Percentiles rank a stretch among this genome's conserved stretches.
Conservation (phyloP, 2,888 invertebrate genomes). For the Catocala nupta region DNA sequence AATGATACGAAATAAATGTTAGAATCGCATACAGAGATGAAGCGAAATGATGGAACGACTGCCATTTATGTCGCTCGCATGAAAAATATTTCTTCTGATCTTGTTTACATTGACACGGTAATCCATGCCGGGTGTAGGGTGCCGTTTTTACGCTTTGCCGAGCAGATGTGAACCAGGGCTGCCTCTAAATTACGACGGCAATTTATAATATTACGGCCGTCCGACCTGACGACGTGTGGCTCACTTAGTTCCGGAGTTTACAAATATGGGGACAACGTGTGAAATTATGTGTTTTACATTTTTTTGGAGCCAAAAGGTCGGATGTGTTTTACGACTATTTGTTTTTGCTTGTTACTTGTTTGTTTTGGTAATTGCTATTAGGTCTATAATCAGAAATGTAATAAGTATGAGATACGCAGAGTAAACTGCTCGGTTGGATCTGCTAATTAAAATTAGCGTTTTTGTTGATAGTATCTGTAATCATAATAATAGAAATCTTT, state of each 20-base stretch:
- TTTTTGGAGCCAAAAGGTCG: conserved; percentile 22
- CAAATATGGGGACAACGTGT: conserved; percentile 38
- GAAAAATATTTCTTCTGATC: conserved; percentile 79
- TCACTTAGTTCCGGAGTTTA: conserved; percentile 48
- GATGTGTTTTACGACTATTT: conserved; percentile 10
- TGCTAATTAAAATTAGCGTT: too few species aligned
- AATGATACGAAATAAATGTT: conserved; percentile 78
- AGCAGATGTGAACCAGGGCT: conserved; percentile 63
- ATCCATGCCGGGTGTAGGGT: conserved; percentile 62
- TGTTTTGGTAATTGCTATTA: neutral
- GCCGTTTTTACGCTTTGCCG: conserved; percentile 68
- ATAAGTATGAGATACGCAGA: too few species aligned
- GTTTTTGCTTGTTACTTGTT: conserved; percentile 3
- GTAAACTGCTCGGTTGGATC: too few species aligned
- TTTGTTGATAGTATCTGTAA: too few species aligned
- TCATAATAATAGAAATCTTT: too few species aligned
- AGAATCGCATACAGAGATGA: conserved; percentile 74
- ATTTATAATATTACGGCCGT: conserved; percentile 50
- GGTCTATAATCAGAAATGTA: too few species aligned
- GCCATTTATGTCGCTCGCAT: conserved; percentile 73
- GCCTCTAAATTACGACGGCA: conserved; percentile 50
- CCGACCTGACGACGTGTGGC: conserved; percentile 44
- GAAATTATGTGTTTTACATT: conserved; percentile 43
- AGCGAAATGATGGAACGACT: conserved; percentile 72
- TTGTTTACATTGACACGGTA: conserved; percentile 81